Base-by-base conservation (phyloP, 2,113 vertebrate species). In the Atrichornis clamosus region DNA sequence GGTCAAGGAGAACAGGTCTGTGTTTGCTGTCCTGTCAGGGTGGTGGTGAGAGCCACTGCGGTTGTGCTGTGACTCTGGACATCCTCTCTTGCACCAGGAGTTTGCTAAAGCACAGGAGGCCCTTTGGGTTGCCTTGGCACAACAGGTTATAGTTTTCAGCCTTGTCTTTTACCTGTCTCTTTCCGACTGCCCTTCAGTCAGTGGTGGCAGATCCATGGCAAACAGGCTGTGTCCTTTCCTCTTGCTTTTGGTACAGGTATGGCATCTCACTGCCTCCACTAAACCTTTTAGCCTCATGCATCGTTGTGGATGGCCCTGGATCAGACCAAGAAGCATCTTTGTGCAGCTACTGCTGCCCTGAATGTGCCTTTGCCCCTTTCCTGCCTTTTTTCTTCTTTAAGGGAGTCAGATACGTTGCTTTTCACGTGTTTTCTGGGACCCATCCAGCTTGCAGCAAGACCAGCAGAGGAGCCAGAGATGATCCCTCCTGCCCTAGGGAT, bases 201-300 rank as follows among this genome's bases (percentile, higher is more conserved):
- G 27, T 0, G 0, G 30, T 3, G 12, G 49, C n/a, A 20, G 42
- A 28, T 35, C 16, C 0, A 1, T 41, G n/a, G 39, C 20, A n/a
- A 33, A n/a, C 22, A 32, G 15, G 49, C 24, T 9, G 0, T 22
- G 39, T 80, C 18, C 37, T 85, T 93, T 85, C 9, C 33, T n/a
- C 23, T 20, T 42, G 65, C 7, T 88, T 93, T 82, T 39, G 18
- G 11, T 49, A 19, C 1, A 1, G 17, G 27, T 39, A 30, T 24
- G 46, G 21, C 33, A 84, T 37, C 12, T 94, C 30, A 7, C 49
- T 9, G 10, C 2, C 2, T 70, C 60, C 65, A 28, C 35, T 23
- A 55, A 42, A 26, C 30, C 20, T 92, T 77, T 77, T 53, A 49
- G n/a, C 35, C 23, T 72, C 18, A 4, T 49, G 24, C 22, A 41